These are phyloP conservation scores for Seira sanloemensis DNA, from an alignment of 2,888 invertebrate genomes.

Conservation along the genomic window DNA sequence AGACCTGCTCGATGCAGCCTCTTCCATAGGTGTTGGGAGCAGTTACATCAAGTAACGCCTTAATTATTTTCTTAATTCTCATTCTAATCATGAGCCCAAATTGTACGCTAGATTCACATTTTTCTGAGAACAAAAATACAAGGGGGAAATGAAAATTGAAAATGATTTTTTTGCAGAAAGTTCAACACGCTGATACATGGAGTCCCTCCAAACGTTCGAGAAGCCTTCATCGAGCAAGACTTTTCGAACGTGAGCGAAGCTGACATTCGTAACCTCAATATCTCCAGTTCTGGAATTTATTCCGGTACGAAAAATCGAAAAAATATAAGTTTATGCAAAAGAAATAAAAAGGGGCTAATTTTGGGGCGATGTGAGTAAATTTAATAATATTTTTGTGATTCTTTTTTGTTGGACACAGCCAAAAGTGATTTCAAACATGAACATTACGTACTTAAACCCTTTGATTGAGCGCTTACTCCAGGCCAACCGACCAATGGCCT, in stretches of 20 bases:
- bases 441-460: constrained; percentile 63
- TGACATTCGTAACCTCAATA: constrained; percentile 68
- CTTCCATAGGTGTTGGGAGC: constrained; percentile 66
- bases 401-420: no score
- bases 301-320: constrained; percentile 57
- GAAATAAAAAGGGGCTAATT: no score
- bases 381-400: not conserved
- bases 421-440: constrained; percentile 69
- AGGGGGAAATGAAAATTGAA: not conserved
- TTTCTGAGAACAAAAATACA: not conserved
- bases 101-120: not conserved
- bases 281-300: constrained; percentile 70
- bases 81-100: not conserved
- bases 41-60: constrained; percentile 43
- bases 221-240: constrained; percentile 68
- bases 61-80: not conserved
- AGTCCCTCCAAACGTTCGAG: constrained; percentile 67
- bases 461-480: constrained; percentile 67
- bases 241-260: constrained; percentile 69
- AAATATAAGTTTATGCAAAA: not conserved
- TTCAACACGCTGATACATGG: constrained; percentile 54
- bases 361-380: not conserved
- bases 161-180: constrained; percentile 34
- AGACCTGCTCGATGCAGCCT: constrained; percentile 64
- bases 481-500: constrained; percentile 68